Percentiles rank a stretch among this genome's conserved stretches.
phyloP scores from a whole-genome alignment of 2,113 vertebrate genomes.

The Alligator mississippiensis region DNA sequence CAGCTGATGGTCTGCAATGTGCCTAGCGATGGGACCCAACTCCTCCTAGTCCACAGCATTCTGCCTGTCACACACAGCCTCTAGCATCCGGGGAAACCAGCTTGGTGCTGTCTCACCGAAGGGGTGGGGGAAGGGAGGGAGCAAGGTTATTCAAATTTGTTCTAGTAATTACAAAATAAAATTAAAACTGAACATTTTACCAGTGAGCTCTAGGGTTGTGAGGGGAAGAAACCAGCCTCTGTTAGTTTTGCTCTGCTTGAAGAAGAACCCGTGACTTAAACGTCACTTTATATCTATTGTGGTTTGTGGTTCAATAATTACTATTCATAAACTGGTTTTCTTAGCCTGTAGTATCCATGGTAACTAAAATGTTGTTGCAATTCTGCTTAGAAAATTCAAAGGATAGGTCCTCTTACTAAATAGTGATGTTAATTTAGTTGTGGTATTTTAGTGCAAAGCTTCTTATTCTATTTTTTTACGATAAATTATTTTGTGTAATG shows the following conservation, averaged over 20 bases:
- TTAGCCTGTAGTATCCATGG: constrained; percentile 59
- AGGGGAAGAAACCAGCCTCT: constrained; percentile 36
- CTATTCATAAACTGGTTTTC: constrained; percentile 27
- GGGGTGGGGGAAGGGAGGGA: not conserved
- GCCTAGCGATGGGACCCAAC: not conserved
- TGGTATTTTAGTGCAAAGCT: constrained; percentile 6
- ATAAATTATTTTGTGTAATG: constrained; percentile 3
- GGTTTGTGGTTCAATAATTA: constrained; percentile 25
- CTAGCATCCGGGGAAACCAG: rapidly evolving
- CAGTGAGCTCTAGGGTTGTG: constrained; percentile 34
- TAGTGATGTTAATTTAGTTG: constrained; percentile 27
- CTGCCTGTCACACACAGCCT: not conserved
- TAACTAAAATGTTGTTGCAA: constrained; percentile 9
- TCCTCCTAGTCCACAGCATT: not conserved
- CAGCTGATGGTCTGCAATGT: not conserved
- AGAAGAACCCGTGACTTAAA: constrained; percentile 42
- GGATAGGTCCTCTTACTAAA: constrained; percentile 36
- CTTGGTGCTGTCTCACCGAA: not conserved
- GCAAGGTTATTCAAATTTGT: constrained; percentile 39
- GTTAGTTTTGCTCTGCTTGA: constrained; percentile 61
- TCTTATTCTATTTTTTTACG: not conserved
- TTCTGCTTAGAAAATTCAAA: constrained; percentile 45
- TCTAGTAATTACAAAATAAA: constrained; percentile 37
- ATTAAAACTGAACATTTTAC: constrained; percentile 53
- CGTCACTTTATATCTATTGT: constrained; percentile 54